Percentiles rank a stretch among this genome's conserved stretches.
These are phyloP conservation scores for Andricus grossulariae DNA, from an alignment of 1,140 invertebrate species.

Conservation along the genomic window DNA sequence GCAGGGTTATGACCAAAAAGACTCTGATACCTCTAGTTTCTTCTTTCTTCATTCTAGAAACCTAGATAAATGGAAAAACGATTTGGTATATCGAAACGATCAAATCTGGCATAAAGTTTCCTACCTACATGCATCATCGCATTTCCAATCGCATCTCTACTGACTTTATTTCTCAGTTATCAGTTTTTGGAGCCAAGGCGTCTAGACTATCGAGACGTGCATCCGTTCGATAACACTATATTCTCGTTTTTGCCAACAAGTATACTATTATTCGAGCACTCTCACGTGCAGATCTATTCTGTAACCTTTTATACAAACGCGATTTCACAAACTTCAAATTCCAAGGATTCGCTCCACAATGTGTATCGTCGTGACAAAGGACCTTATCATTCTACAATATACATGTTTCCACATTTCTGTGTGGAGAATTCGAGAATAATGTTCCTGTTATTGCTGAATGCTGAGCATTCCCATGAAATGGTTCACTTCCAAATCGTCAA, in stretches of 20 bases:
- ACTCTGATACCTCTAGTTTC: no score
- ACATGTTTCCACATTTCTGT: slow-evolving; percentile 11
- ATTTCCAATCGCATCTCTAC: background rate
- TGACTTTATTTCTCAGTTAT: slow-evolving; percentile 16
- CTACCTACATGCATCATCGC: background rate
- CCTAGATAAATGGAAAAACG: no score
- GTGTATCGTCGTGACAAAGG: slow-evolving; percentile 48
- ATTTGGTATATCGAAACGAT: no score
- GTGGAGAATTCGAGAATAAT: background rate
- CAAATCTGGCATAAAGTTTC: no score
- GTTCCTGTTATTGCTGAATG: background rate
- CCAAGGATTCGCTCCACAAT: slow-evolving; percentile 43
- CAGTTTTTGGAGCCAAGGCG: slow-evolving; percentile 4
- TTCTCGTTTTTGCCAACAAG: background rate
- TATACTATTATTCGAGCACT: background rate
- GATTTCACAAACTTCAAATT: slow-evolving; percentile 12
- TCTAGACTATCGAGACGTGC: slow-evolving; percentile 1
- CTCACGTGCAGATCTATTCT: background rate
- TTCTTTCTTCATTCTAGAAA: no score
- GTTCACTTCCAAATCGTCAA: no score
- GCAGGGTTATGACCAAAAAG: no score
- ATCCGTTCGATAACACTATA: slow-evolving; percentile 4
- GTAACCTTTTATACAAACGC: slow-evolving; percentile 16
- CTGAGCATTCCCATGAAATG: no score
- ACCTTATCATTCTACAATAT: slow-evolving; percentile 48